These are phyloP conservation scores for Poeciliopsis presidionis DNA, from an alignment of 2,797 vertebrate species.

Conservation along the genomic window DNA sequence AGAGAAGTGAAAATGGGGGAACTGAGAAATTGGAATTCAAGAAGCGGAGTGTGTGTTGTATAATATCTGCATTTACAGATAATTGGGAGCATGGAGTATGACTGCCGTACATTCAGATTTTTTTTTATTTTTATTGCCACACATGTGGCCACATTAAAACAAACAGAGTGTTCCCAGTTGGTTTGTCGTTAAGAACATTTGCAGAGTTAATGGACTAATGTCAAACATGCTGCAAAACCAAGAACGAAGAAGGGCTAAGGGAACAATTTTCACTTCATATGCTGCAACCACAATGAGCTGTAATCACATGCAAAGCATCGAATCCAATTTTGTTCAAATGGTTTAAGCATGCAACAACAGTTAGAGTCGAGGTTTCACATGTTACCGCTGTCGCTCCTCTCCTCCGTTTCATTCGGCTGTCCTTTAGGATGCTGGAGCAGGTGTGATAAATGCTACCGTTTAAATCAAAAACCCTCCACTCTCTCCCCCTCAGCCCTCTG, in stretches of 20 bases:
- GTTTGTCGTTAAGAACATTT: conserved; percentile 70
- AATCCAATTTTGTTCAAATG: conserved; percentile 52
- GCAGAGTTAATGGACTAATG: conserved; percentile 64
- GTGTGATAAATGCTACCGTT: conserved; percentile 81
- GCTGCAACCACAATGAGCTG: conserved; percentile 38
- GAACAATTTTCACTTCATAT: conserved; percentile 60
- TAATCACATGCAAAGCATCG: conserved; percentile 51
- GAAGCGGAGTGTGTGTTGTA: conserved; percentile 64
- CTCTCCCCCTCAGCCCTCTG: conserved; percentile 56
- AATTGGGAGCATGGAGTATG: conserved; percentile 71
- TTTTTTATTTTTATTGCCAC: conserved; percentile 35
- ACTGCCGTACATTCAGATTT: conserved; percentile 60
- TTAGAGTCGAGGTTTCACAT: conserved; percentile 38
- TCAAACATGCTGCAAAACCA: conserved; percentile 58
- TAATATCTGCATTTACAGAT: conserved; percentile 77
- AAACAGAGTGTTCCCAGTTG: conserved; percentile 40
- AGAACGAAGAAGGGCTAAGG: conserved; percentile 63
- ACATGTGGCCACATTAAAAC: conserved; percentile 51
- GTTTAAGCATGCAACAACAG: conserved; percentile 25
- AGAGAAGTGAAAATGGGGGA: conserved; percentile 64
- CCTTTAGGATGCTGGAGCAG: conserved; percentile 69
- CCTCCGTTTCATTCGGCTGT: conserved; percentile 44
- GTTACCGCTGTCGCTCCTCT: conserved; percentile 32
- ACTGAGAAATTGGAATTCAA: conserved; percentile 66
- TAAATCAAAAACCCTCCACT: conserved; percentile 76